Evolutionary conservation across 2,888 invertebrate species (phyloP).

Genomic region (Sinotaia quadrata): DNA sequence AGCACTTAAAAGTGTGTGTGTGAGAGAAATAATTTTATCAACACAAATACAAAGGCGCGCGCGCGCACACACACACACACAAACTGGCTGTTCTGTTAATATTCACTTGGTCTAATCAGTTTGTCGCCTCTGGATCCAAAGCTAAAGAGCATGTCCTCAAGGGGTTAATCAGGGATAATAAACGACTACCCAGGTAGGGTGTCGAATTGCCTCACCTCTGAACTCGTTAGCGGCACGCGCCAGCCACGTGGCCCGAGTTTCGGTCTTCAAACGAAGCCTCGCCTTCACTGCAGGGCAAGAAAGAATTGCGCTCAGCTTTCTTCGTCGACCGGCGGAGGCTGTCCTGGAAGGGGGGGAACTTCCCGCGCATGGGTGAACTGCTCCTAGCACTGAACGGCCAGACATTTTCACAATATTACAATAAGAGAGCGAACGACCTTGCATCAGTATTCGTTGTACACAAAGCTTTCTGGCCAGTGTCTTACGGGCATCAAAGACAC

Average conservation of each 20-base stretch:
- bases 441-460: too few species aligned
- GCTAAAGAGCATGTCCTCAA: neutral
- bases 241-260: conserved; percentile 8
- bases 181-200: conserved; percentile 10
- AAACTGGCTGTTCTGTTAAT: too few species aligned
- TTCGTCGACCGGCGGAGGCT: neutral
- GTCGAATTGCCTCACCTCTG: neutral
- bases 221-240: conserved; percentile 11
- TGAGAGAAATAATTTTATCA: too few species aligned
- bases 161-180: conserved; percentile 15
- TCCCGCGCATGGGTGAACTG: neutral
- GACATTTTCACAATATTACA: too few species aligned
- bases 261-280: neutral
- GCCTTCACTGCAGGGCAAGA: neutral
- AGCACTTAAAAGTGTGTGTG: too few species aligned
- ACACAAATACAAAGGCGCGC: too few species aligned
- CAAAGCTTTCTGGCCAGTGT: neutral
- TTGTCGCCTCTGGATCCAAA: too few species aligned
- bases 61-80: too few species aligned
- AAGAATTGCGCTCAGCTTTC: neutral
- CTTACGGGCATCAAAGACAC: neutral
- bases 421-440: too few species aligned
- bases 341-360: neutral
- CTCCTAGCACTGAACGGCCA: neutral
- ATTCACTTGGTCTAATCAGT: too few species aligned